A percentile compares a stretch with the other conserved stretches of the same genome.
Conservation (phyloP, 1,140 invertebrate genomes). For the Drosophila hydei region DNA sequence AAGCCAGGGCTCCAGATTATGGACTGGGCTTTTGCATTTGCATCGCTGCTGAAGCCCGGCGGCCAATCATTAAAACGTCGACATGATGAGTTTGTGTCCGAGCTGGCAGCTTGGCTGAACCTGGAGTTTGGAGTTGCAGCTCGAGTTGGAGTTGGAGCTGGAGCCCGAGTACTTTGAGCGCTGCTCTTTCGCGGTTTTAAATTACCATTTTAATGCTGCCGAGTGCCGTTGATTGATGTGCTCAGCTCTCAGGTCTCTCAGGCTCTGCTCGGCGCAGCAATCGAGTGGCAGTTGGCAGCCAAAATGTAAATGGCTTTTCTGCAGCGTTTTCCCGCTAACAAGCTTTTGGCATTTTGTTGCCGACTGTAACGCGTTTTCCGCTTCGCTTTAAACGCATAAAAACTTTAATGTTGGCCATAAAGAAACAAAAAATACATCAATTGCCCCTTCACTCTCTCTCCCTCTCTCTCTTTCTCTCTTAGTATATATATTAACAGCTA, state of each 20-base stretch:
- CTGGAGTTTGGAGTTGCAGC: background rate
- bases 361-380: conserved; percentile 18
- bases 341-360: conserved; percentile 75
- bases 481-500: conserved; percentile 68
- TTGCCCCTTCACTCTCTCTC: background rate
- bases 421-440: conserved; percentile 12
- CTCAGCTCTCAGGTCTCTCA: conserved; percentile 33
- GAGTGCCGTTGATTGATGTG: conserved; percentile 75
- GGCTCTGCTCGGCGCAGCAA: conserved; percentile 4
- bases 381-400: conserved; percentile 61
- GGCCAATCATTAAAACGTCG: conserved; percentile 80
- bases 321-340: conserved; percentile 71
- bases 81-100: conserved; percentile 66
- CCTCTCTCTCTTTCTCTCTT: conserved; percentile 1
- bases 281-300: conserved; percentile 43
- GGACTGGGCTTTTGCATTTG: conserved; percentile 44
- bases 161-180: background rate
- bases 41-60: conserved; percentile 48
- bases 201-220: conserved; percentile 80
- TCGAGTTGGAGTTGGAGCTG: background rate
- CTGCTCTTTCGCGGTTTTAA: conserved; percentile 65
- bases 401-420: conserved; percentile 67
- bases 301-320: conserved; percentile 73
- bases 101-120: conserved; percentile 5
- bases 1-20: conserved; percentile 17